Evolutionary conservation across 2,113 vertebrate species (phyloP).

Genomic region (Oriolus oriolus): DNA sequence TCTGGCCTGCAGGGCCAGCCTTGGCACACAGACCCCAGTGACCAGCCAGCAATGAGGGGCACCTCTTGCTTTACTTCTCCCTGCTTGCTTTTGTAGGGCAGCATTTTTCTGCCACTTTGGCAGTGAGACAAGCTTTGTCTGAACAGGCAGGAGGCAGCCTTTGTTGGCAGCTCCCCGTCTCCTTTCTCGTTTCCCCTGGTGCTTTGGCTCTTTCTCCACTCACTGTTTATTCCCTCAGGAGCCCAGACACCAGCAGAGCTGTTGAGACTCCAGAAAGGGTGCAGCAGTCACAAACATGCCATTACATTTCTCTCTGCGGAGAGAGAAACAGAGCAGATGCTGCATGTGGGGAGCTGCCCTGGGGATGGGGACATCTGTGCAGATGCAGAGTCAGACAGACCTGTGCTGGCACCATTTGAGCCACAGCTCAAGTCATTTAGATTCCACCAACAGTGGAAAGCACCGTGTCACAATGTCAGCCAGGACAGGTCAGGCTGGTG

Average conservation of each 20-base stretch:
- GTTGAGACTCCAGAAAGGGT: conserved; percentile 8
- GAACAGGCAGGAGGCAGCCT: conserved; percentile 40
- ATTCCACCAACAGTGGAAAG: neutral
- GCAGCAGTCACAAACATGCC: neutral
- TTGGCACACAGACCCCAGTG: neutral
- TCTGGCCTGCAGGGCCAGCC: neutral
- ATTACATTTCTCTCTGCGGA: neutral
- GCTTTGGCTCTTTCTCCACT: conserved; percentile 39
- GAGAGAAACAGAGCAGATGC: conserved; percentile 33
- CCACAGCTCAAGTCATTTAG: neutral
- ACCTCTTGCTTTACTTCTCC: neutral
- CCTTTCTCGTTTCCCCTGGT: conserved; percentile 15
- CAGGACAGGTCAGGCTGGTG: neutral
- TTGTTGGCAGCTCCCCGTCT: neutral
- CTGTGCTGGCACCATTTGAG: neutral
- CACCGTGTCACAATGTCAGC: neutral
- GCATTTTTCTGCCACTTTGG: conserved; percentile 35
- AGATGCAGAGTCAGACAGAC: neutral
- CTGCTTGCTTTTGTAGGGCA: neutral
- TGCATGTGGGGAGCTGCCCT: neutral
- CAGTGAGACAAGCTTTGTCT: conserved; percentile 21
- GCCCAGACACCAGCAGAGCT: conserved; percentile 8
- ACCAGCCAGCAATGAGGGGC: neutral
- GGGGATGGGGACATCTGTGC: neutral
- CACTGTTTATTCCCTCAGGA: conserved; percentile 60